A percentile compares a stretch with the other conserved stretches of the same genome.
These are phyloP conservation scores for Pithys albifrons DNA, from an alignment of 2,113 vertebrate species.

Conservation along the genomic window DNA sequence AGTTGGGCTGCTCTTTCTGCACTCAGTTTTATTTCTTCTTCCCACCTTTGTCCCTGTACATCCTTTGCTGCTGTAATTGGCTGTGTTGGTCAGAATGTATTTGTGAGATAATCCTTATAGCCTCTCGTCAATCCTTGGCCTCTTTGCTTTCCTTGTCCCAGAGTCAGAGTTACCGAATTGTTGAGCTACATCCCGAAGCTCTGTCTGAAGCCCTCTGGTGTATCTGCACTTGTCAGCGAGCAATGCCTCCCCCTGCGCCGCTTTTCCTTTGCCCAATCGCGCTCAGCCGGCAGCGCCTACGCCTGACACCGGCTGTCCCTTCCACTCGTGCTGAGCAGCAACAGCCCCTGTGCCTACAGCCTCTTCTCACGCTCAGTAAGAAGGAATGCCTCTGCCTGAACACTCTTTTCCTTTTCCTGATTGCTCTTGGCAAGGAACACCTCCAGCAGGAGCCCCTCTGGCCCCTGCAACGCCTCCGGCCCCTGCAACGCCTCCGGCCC, in stretches of 20 bases:
- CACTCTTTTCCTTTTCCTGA: neutral
- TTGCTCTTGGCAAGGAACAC: neutral
- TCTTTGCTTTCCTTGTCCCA: neutral
- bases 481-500: too few species aligned
- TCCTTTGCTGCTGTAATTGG: neutral
- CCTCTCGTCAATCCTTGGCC: neutral
- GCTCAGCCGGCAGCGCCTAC: neutral
- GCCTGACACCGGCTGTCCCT: too few species aligned
- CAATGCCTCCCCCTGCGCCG: neutral
- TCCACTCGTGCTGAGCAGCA: neutral
- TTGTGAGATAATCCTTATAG: neutral
- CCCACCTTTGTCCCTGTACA: neutral
- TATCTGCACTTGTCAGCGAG: neutral
- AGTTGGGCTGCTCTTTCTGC: neutral
- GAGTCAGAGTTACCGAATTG: neutral
- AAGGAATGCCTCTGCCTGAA: neutral
- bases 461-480: too few species aligned
- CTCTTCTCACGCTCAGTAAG: neutral
- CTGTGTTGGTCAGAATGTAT: neutral
- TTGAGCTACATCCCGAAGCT: neutral
- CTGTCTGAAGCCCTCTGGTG: neutral
- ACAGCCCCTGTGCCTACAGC: neutral
- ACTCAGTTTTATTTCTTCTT: neutral
- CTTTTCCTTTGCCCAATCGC: neutral
- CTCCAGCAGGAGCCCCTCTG: neutral